Conservation (phyloP, 2,888 invertebrate genomes). For the Drosophila suboccidentalis region DNA sequence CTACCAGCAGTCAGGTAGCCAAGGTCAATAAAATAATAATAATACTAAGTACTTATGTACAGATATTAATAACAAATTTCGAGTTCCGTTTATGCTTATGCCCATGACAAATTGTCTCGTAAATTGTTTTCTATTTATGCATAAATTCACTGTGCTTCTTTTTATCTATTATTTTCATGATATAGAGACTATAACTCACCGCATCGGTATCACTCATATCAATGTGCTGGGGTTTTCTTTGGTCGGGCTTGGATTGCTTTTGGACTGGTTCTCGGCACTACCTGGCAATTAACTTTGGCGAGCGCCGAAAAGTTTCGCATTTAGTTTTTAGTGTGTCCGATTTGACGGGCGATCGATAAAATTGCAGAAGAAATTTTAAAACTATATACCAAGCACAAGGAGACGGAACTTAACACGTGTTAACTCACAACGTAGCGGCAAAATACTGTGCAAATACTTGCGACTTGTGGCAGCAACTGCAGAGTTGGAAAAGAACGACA, state of each 20-base stretch:
- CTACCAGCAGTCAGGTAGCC: conserved; percentile 50
- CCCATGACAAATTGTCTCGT: conserved; percentile 35
- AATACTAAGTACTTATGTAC: conserved; percentile 14
- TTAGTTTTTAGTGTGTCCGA: conserved; percentile 31
- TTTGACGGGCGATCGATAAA: conserved; percentile 65
- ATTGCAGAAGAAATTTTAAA: conserved; percentile 48
- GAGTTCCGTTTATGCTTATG: conserved; percentile 57
- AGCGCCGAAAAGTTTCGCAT: conserved; percentile 47
- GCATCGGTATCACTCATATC: conserved; percentile 76
- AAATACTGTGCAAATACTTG: conserved; percentile 37
- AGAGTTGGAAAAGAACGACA: not conserved
- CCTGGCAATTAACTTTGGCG: conserved; percentile 63
- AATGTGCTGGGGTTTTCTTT: too few relatives aligned
- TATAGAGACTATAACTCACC: conserved; percentile 55
- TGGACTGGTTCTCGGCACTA: conserved; percentile 54
- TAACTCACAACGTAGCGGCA: conserved; percentile 58
- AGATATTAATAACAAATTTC: conserved; percentile 34
- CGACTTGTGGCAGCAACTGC: conserved; percentile 22
- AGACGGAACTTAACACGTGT: conserved; percentile 59
- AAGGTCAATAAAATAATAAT: conserved; percentile 59
- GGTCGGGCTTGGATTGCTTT: conserved; percentile 2
- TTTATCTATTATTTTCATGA: conserved; percentile 1
- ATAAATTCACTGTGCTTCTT: conserved; percentile 43
- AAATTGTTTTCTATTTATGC: conserved; percentile 32
- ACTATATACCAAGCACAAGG: conserved; percentile 23